Percentiles rank a stretch among this genome's conserved stretches.
Conservation (phyloP, 2,797 vertebrate species). For the Eospalax fontanierii region DNA sequence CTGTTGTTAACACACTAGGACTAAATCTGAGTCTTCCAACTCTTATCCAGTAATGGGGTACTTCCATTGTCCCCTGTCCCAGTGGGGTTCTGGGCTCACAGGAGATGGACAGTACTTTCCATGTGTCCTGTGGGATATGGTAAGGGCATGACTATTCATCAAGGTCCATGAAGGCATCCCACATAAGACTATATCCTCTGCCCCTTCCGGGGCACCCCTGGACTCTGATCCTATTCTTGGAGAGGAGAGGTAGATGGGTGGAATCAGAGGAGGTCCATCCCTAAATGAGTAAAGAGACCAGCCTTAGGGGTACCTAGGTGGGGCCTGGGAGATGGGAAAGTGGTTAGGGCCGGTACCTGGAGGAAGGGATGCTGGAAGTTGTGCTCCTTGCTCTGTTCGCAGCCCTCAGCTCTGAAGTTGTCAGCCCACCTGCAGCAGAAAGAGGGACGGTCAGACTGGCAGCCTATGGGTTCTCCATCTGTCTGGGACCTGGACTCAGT, state of each 20-base stretch:
- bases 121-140: not conserved
- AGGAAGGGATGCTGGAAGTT: conserved; percentile 95
- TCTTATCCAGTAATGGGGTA: not conserved
- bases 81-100: not conserved
- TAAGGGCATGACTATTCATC: not conserved
- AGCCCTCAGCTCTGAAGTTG: conserved; percentile 92
- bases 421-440: conserved; percentile 94
- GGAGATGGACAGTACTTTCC: not conserved
- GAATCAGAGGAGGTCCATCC: not conserved
- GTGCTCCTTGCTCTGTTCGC: conserved; percentile 87
- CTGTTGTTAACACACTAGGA: not conserved
- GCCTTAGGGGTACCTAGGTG: rapidly evolving
- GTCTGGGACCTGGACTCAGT: not conserved
- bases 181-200: not conserved
- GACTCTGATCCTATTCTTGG: not conserved
- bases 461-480: rapidly evolving
- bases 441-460: conserved; percentile 34
- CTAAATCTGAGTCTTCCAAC: not conserved
- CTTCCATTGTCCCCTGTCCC: not conserved
- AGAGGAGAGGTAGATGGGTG: not conserved
- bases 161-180: not conserved
- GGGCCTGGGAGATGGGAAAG: not conserved
- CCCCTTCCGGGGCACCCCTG: not conserved
- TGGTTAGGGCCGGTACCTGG: conserved; percentile 90
- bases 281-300: not conserved